Evolutionary conservation across 2,797 vertebrate species (phyloP).

Genomic region (Antrozous pallidus): DNA sequence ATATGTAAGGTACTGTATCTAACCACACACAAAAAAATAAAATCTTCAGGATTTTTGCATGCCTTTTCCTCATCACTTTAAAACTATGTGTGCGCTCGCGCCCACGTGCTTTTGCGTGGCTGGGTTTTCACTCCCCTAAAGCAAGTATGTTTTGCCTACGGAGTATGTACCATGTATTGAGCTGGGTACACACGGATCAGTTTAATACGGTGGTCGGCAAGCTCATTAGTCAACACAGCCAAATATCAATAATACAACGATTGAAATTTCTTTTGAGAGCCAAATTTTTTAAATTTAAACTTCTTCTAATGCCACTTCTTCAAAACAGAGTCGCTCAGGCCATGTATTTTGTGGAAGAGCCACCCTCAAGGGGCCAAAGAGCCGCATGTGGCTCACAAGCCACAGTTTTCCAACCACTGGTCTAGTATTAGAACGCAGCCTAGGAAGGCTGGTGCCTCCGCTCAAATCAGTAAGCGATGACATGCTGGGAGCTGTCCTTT

Average conservation of each 20-base stretch:
- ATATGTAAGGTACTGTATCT: background rate
- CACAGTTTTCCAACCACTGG: too few species aligned
- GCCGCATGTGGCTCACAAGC: too few species aligned
- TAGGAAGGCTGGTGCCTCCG: background rate
- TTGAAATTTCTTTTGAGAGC: too few species aligned
- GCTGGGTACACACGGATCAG: background rate
- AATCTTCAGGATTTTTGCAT: background rate
- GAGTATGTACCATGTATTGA: background rate
- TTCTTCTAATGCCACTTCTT: too few species aligned
- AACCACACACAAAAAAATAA: conserved; percentile 24
- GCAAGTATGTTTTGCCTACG: background rate
- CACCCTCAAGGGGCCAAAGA: too few species aligned
- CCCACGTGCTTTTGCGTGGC: background rate
- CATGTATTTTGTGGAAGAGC: too few species aligned
- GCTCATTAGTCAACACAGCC: too few species aligned
- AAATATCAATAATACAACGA: too few species aligned
- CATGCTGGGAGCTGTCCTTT: background rate
- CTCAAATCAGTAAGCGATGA: background rate
- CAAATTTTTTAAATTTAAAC: too few species aligned
- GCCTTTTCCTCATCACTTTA: background rate
- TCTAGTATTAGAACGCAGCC: background rate
- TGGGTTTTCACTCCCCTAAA: background rate
- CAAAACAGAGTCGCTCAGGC: too few species aligned
- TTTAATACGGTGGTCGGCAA: too few species aligned
- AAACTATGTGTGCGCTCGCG: fast-evolving